phyloP scores from a whole-genome alignment of 2,888 invertebrate genomes.

The Molanna angustata region DNA sequence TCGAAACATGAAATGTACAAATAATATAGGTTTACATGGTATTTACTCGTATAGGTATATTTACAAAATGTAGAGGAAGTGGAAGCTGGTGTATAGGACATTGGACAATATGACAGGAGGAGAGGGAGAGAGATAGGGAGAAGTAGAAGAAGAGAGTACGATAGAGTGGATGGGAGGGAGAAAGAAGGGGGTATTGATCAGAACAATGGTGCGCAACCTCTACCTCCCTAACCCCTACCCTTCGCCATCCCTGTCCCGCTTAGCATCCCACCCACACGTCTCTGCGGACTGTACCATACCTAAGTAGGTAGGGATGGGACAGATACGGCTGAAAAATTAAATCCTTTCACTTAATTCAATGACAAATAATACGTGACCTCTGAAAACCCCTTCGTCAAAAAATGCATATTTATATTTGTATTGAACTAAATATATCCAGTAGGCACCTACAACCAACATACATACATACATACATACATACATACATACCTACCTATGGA shows the following conservation, averaged over 20 bases:
- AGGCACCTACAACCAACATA: too few species aligned
- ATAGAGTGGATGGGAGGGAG: constrained; percentile 6
- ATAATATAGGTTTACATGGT: neutral
- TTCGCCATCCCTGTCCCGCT: neutral
- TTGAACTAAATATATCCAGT: too few species aligned
- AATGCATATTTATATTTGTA: too few species aligned
- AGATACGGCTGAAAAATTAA: constrained; percentile 13
- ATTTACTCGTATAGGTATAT: neutral
- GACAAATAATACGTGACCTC: too few species aligned
- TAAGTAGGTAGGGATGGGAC: constrained; percentile 10
- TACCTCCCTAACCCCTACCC: constrained; percentile 6
- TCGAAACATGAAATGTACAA: too few species aligned
- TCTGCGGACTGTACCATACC: constrained; percentile 9
- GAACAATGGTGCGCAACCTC: constrained; percentile 19
- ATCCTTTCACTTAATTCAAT: too few species aligned
- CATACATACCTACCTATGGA: too few species aligned
- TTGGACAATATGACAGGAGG: constrained; percentile 26
- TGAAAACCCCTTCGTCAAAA: too few species aligned
- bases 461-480: too few species aligned
- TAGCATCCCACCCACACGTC: constrained; percentile 11
- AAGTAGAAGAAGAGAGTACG: too few species aligned
- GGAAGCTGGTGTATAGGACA: constrained; percentile 13
- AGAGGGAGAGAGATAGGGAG: too few species aligned
- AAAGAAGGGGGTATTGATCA: constrained; percentile 25
- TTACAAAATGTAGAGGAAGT: constrained; percentile 1